phyloP scores from a whole-genome alignment of 2,113 vertebrate species.

The Ciconia stormi region DNA sequence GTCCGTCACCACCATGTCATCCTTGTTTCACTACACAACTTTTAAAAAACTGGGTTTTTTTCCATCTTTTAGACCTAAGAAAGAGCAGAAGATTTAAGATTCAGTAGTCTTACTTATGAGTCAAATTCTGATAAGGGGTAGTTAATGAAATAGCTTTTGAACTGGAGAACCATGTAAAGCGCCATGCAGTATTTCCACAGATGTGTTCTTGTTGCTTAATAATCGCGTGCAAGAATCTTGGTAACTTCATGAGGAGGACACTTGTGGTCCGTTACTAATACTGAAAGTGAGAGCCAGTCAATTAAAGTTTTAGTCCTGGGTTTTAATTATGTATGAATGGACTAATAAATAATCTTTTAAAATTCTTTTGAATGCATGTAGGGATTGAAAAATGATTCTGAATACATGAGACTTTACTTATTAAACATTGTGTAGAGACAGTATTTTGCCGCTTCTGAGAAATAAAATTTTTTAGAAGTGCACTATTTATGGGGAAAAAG shows the following conservation, averaged over 20 bases:
- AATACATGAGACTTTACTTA: not conserved
- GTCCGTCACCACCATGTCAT: not conserved
- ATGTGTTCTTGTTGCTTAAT: not conserved
- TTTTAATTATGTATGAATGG: not conserved
- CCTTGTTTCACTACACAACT: not conserved
- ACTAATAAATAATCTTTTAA: not conserved
- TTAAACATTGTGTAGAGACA: not conserved
- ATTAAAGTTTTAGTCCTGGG: not conserved
- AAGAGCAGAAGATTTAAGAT: not conserved
- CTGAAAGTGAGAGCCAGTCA: not conserved
- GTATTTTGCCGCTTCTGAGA: not conserved
- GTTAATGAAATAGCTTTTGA: not conserved
- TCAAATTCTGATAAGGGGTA: not conserved
- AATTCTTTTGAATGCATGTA: not conserved
- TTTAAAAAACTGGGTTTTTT: accelerated
- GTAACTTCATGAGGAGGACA: not conserved
- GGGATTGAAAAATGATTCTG: not conserved
- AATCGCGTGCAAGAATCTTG: accelerated
- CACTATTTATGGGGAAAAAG: not conserved
- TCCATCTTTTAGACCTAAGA: not conserved
- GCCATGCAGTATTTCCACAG: not conserved
- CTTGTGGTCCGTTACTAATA: not conserved
- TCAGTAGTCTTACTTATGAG: not conserved
- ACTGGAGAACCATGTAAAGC: not conserved
- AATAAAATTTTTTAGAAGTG: not conserved